phyloP scores from a whole-genome alignment of 2,113 vertebrate species.

The Bos indicus region DNA sequence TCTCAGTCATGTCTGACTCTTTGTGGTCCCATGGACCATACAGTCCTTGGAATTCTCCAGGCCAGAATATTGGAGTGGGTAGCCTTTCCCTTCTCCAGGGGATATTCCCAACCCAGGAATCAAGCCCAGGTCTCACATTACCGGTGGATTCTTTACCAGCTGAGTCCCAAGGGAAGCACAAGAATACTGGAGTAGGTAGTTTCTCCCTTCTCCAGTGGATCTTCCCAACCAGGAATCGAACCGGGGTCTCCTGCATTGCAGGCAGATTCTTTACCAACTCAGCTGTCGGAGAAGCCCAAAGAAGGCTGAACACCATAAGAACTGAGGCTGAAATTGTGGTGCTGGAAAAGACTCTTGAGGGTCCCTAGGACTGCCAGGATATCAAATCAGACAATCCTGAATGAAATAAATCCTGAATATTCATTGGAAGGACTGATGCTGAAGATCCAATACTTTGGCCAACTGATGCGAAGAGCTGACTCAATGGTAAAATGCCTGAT shows the following conservation, averaged over 20 bases:
- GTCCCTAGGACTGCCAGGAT: background rate
- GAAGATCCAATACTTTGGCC: background rate
- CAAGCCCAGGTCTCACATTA: background rate
- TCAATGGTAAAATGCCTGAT: background rate
- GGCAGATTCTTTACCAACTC: background rate
- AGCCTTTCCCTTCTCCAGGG: background rate
- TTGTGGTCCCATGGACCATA: background rate
- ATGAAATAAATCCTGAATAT: background rate
- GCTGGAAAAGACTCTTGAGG: background rate
- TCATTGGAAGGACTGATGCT: background rate
- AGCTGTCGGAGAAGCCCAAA: background rate
- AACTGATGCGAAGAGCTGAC: background rate
- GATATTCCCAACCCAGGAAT: background rate
- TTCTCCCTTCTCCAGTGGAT: background rate
- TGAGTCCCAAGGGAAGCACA: background rate
- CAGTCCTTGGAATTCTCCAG: background rate
- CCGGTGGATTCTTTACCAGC: background rate
- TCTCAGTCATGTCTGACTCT: background rate
- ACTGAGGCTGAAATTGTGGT: background rate
- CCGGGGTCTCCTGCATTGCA: background rate
- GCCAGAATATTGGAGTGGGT: background rate
- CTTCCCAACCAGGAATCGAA: fast-evolving
- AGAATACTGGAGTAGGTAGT: background rate
- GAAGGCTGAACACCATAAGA: background rate
- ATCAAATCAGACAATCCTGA: background rate